phyloP scores from a whole-genome alignment of 2,797 vertebrate genomes.

The Knipowitschia caucasica region DNA sequence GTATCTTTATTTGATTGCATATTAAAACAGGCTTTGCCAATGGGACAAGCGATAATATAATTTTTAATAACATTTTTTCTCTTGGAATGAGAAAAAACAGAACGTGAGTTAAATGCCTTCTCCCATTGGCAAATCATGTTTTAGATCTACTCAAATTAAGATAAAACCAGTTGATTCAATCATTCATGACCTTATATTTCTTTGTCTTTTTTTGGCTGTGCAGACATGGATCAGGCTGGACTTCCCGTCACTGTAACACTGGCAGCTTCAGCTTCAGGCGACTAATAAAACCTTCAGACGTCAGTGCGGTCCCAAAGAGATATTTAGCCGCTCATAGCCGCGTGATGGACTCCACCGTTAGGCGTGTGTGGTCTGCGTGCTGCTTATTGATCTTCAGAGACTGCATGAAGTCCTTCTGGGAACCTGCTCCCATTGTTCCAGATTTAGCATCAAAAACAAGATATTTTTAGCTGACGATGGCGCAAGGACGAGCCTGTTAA shows the following conservation, averaged over 20 bases:
- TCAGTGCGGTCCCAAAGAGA: constrained; percentile 13
- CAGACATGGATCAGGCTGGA: constrained; percentile 7
- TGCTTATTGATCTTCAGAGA: constrained; percentile 46
- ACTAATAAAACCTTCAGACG: constrained; percentile 5
- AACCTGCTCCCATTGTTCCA: constrained; percentile 37
- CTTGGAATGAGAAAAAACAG: no score
- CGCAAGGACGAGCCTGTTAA: constrained; percentile 13
- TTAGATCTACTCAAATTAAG: no score
- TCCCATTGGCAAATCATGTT: no score
- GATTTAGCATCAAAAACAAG: constrained; percentile 47
- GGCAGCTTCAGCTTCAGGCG: constrained; percentile 12
- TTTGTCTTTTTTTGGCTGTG: no score
- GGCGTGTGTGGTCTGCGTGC: constrained; percentile 10
- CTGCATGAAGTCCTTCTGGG: constrained; percentile 29
- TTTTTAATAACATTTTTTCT: no score
- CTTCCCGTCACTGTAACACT: no score
- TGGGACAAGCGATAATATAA: no score
- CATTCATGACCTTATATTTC: no score
- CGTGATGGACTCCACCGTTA: constrained; percentile 21
- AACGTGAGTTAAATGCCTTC: no score
- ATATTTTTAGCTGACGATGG: constrained; percentile 46
- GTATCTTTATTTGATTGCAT: no score
- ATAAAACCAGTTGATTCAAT: no score
- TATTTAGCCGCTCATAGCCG: constrained; percentile 20
- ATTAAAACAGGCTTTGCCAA: no score